phyloP scores from a whole-genome alignment of 2,113 vertebrate species.

The Limanda limanda region DNA sequence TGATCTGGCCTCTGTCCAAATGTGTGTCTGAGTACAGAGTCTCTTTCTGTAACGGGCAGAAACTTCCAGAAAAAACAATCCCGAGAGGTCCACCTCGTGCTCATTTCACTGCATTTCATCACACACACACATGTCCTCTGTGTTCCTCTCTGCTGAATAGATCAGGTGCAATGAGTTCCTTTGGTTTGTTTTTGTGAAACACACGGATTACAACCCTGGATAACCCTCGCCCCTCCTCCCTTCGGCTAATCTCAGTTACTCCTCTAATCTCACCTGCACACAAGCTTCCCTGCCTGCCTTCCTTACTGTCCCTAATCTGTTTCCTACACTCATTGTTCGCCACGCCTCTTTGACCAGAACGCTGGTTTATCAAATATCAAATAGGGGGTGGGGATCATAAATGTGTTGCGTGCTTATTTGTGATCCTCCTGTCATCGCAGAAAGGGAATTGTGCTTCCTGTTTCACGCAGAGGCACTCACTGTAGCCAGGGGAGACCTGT shows the following conservation, averaged over 20 bases:
- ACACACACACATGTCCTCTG: conserved; percentile 6
- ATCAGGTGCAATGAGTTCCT: conserved; percentile 13
- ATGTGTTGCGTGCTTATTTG: conserved; percentile 48
- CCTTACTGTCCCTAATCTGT: conserved; percentile 18
- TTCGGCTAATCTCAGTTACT: conserved; percentile 60
- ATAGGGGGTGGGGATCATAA: conserved; percentile 10
- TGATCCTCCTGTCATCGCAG: conserved; percentile 42
- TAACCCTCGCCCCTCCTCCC: conserved; percentile 12
- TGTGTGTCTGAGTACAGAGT: conserved; percentile 16
- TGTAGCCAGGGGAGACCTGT: conserved; percentile 35
- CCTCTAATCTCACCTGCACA: conserved; percentile 59
- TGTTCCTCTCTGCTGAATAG: conserved; percentile 8
- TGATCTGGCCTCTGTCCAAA: conserved; percentile 38
- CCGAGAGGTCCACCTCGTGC: not conserved
- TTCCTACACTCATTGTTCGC: no score
- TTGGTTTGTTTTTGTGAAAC: conserved; percentile 29
- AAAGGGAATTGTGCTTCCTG: conserved; percentile 57
- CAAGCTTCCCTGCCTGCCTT: conserved; percentile 26
- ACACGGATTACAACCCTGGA: conserved; percentile 40
- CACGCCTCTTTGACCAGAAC: conserved; percentile 39
- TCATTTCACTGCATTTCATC: conserved; percentile 18
- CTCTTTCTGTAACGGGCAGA: conserved; percentile 9
- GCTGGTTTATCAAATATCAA: conserved; percentile 59
- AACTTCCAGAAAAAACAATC: not conserved
- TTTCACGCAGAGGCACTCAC: conserved; percentile 32